A percentile compares a stretch with the other conserved stretches of the same genome.
Evolutionary conservation across 1,140 invertebrate genomes (phyloP).

Genomic region (Alviniconcha marisindica): DNA sequence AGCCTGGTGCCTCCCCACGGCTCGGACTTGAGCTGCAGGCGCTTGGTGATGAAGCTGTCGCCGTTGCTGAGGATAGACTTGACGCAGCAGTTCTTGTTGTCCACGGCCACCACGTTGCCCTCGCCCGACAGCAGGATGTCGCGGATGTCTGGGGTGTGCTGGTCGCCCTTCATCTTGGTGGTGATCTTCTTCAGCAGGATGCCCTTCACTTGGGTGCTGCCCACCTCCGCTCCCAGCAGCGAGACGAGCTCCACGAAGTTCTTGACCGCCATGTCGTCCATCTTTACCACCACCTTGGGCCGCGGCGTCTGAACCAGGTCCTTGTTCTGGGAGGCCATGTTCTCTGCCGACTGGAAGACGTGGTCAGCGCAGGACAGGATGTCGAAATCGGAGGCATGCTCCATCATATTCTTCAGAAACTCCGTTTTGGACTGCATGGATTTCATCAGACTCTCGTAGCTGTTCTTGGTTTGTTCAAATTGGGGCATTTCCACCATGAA

Average conservation of each 20-base stretch:
- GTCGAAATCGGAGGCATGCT: slow-evolving; percentile 36
- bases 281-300: slow-evolving; percentile 37
- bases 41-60: neutral
- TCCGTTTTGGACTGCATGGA: slow-evolving; percentile 30
- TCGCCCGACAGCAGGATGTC: slow-evolving; percentile 23
- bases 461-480: neutral
- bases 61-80: neutral
- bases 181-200: slow-evolving; percentile 41
- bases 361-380: slow-evolving; percentile 28
- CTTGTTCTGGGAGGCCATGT: slow-evolving; percentile 12
- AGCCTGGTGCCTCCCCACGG: slow-evolving; percentile 29
- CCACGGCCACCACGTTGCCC: slow-evolving; percentile 17
- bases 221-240: slow-evolving; percentile 36
- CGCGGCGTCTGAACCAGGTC: neutral
- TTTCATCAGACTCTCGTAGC: neutral
- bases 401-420: slow-evolving; percentile 5
- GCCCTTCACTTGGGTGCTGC: slow-evolving; percentile 36
- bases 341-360: slow-evolving; percentile 12
- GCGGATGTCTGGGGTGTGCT: slow-evolving; percentile 20
- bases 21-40: slow-evolving; percentile 18
- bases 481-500: slow-evolving; percentile 24
- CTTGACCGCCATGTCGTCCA: slow-evolving; percentile 34
- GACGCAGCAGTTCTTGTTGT: slow-evolving; percentile 33
- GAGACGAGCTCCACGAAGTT: slow-evolving; percentile 40
- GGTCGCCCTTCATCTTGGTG: slow-evolving; percentile 38